Base-by-base conservation (phyloP, 2,113 vertebrate species). In the Sinosuthora webbiana region DNA sequence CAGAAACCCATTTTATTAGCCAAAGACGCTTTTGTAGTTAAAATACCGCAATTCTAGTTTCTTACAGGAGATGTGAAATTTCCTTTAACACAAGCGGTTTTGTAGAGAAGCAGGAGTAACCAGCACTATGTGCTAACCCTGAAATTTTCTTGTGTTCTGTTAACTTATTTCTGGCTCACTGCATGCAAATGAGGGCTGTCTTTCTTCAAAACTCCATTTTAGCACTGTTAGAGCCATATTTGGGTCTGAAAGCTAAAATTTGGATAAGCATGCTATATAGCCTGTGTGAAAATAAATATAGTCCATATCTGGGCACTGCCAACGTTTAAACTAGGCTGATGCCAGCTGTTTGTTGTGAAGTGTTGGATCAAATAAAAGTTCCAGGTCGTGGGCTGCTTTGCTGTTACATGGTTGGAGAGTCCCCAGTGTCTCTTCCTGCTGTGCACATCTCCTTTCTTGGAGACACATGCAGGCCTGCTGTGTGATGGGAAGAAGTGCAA, bases 321-420 rank as follows among this genome's bases (percentile, higher is more conserved):
- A 42, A 79, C 33, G 49, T 62, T 84, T 75, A 75, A 68, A 47
- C 7, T 33, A 63, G 35, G 50, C 45, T 19, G 25, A 21, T 63
- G 19, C 52, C 47, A 27, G 7, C 60, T 56, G 59, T 52, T 57
- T 50, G 31, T 16, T 63, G 69, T n/a, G 14, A 44, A 27, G 0
- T 49, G 22, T 13, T 62, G 45, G 25, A 41, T 79, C 42, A 62
- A 37, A n/a, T 68, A 25, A 37, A 79, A 62, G 12, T 47, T 81
- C 15, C 22, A 27, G 27, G 30, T 60, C 0, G 0, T 33, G 47
- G 25, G 17, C 20, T 59, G 15, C 25, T 63, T 90, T 4, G 2
- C 20, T 83, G 11, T 28, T 86, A 13, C 1, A 1, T 24, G 39
- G 9, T 31, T 52, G 28, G 25, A 25, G 16, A 42, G 35, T 19